phyloP scores from a whole-genome alignment of 2,888 invertebrate species.

The Eristalis intricaria region DNA sequence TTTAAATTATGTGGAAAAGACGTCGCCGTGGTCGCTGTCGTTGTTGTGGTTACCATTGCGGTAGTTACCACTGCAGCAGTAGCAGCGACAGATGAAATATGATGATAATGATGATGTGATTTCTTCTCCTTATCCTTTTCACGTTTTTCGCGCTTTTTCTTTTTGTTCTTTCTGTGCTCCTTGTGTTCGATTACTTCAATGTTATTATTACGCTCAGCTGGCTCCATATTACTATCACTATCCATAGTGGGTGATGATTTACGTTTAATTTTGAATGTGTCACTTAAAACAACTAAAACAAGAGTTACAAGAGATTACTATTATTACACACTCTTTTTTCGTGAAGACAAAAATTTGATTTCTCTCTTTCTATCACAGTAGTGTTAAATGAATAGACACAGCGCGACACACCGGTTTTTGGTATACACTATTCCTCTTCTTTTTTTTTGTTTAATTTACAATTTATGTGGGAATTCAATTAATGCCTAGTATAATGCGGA shows the following conservation, averaged over 20 bases:
- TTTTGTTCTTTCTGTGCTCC: conserved; percentile 80
- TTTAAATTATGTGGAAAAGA: conserved; percentile 81
- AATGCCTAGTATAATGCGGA: conserved; percentile 63
- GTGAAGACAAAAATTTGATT: conserved; percentile 24
- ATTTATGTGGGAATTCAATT: conserved; percentile 30
- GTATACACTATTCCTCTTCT: conserved; percentile 7
- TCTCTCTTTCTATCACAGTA: conserved; percentile 62
- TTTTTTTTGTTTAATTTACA: conserved; percentile 22
- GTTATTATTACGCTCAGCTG: conserved; percentile 78
- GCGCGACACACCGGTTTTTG: background rate
- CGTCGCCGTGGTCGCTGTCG: conserved; percentile 76
- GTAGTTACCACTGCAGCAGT: conserved; percentile 64
- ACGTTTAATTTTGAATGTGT: conserved; percentile 52
- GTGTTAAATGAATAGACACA: conserved; percentile 13
- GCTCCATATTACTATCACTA: conserved; percentile 75
- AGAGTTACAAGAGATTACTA: background rate
- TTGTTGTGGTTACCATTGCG: conserved; percentile 72
- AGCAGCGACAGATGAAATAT: conserved; percentile 60
- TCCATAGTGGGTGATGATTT: conserved; percentile 66
- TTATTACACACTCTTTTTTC: background rate
- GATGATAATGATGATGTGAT: conserved; percentile 74
- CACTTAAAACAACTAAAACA: conserved; percentile 26
- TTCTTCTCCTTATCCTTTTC: conserved; percentile 78
- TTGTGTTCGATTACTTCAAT: conserved; percentile 79
- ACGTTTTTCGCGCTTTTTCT: conserved; percentile 81